These are phyloP conservation scores for Microtus oregoni DNA, from an alignment of 2,113 vertebrate species.

Conservation along the genomic window DNA sequence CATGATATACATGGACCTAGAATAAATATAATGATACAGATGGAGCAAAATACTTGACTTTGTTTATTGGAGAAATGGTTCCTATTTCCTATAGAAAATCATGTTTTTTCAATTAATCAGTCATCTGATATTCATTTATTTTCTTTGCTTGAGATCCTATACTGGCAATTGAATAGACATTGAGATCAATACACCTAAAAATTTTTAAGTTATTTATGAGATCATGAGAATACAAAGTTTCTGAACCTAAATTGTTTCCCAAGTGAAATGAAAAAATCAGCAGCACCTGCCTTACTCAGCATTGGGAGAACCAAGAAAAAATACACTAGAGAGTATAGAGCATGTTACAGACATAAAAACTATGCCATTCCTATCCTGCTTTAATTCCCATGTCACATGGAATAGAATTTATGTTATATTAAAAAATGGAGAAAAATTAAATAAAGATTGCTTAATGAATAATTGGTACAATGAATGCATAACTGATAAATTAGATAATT, in stretches of 20 bases:
- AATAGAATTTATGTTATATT: too few species aligned
- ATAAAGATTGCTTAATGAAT: too few species aligned
- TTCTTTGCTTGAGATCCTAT: neutral
- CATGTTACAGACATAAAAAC: too few species aligned
- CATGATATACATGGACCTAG: too few species aligned
- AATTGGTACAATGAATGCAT: too few species aligned
- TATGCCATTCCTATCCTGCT: too few species aligned
- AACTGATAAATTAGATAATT: too few species aligned
- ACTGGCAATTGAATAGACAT: neutral
- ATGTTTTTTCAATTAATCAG: neutral
- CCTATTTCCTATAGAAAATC: neutral
- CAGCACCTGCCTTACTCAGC: neutral
- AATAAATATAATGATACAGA: too few species aligned
- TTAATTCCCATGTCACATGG: too few species aligned
- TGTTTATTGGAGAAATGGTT: neutral
- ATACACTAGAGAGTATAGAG: neutral
- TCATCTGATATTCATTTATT: neutral
- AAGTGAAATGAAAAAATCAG: neutral
- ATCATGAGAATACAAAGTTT: neutral
- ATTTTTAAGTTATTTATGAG: neutral
- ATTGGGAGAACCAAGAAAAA: neutral
- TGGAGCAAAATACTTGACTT: too few species aligned
- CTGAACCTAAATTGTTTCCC: neutral
- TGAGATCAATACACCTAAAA: neutral
- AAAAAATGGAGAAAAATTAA: too few species aligned